These are phyloP conservation scores for Antigone vipio DNA, from an alignment of 2,113 vertebrate genomes.

Conservation along the genomic window DNA sequence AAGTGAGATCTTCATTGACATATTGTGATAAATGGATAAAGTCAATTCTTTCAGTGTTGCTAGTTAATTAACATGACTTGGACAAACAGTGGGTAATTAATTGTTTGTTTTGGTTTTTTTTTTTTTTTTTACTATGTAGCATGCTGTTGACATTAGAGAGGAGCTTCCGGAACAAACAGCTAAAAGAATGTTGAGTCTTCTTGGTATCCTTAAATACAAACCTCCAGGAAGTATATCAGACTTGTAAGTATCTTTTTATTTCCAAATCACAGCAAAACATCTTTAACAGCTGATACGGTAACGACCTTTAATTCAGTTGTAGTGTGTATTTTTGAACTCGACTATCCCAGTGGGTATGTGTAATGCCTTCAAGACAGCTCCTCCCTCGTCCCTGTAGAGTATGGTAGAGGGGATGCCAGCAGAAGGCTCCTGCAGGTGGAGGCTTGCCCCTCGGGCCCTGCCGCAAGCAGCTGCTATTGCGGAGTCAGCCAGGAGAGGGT, in stretches of 20 bases:
- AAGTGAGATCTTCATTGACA: neutral
- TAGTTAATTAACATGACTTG: neutral
- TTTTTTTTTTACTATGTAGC: conserved; percentile 72
- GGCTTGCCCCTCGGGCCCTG: neutral
- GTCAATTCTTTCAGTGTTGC: neutral
- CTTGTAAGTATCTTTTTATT: conserved; percentile 77
- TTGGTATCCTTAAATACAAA: conserved; percentile 94
- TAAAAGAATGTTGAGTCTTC: conserved; percentile 88
- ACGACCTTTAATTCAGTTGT: neutral
- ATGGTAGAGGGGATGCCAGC: neutral
- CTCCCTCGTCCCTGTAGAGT: neutral
- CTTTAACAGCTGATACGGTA: neutral
- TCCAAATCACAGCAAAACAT: neutral
- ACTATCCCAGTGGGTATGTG: neutral
- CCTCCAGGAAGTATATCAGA: conserved; percentile 84
- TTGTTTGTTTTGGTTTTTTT: neutral
- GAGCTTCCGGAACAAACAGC: conserved; percentile 94
- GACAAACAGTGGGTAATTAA: neutral
- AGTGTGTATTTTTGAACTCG: neutral
- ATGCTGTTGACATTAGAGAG: conserved; percentile 92
- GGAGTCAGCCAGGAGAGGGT: conserved; percentile 55
- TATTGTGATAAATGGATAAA: neutral
- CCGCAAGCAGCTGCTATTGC: neutral
- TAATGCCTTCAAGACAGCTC: neutral
- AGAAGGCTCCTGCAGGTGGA: neutral